Evolutionary conservation across 2,888 invertebrate genomes (phyloP), one percentile per base, ranked within the genome.

Genomic region (Hydrotaea cyrtoneurina): DNA sequence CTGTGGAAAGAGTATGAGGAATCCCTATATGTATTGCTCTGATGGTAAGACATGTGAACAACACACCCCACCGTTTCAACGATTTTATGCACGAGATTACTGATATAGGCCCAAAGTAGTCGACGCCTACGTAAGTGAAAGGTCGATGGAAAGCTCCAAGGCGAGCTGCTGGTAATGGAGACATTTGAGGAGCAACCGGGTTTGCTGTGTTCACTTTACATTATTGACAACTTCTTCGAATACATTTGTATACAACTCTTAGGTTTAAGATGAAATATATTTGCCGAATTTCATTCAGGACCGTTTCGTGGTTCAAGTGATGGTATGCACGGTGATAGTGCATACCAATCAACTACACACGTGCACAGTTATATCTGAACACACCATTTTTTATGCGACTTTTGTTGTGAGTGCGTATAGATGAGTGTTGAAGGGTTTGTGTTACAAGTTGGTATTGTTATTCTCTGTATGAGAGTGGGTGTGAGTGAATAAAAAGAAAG

Each of bases 41-140:
- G n/a, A n/a, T n/a, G n/a, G n/a, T 87, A 2, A 87, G 46, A 55
- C 86, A 86, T 0, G 87, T 87, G 10, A 88, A 86, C 23, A 86
- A 64, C 10, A 86, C 86, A 2, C 85, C 83, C 86, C 86, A 87
- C 53, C 84, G 62, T 15, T 88, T 88, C 53, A 87, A 85, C 11
- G 62, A 59, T 8, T 80, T 76, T 62, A 86, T 77, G 13, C 86
- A 86, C 59, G 86, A 57, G 3, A 79, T 81, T 2, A 86, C 86
- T 11, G 62, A 17, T 2, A 87, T 36, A n/a, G 87, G 71, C 0
- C 71, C 71, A 31, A 53, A 71, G 53, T 53, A 71, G 26, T 71
- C 71, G 5, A 87, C 59, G 15, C 85, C 86, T 0, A 83, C 86
- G 17, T 77, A 86, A 0, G 85, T 86, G 23, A 87, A 87, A 4